These are phyloP conservation scores for Pitta sordida DNA, from an alignment of 2,113 vertebrate genomes.

Conservation along the genomic window DNA sequence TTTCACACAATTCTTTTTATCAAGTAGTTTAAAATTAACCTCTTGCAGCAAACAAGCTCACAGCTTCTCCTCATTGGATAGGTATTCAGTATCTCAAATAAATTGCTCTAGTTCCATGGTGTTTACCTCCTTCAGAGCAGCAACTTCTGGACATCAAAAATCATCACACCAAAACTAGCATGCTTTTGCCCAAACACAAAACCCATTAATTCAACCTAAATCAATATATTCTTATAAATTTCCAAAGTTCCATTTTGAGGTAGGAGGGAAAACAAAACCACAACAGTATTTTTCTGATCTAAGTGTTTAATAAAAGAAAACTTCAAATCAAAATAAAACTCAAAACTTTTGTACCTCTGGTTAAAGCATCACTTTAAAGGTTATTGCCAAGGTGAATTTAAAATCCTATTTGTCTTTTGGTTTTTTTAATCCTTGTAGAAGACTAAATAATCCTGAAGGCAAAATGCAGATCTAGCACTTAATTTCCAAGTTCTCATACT, in stretches of 20 bases:
- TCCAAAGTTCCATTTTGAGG: neutral
- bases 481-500: neutral
- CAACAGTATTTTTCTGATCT: neutral
- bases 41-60: neutral
- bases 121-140: neutral
- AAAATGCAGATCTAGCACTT: neutral
- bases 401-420: neutral
- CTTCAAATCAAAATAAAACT: neutral
- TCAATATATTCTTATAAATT: neutral
- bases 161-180: neutral
- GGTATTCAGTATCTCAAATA: neutral
- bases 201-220: neutral
- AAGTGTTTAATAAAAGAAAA: neutral
- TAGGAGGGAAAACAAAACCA: neutral
- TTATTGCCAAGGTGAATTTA: neutral
- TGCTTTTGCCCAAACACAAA: neutral
- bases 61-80: neutral
- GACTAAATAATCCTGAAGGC: neutral
- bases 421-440: neutral
- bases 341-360: neutral
- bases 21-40: neutral
- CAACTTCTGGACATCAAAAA: neutral
- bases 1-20: neutral
- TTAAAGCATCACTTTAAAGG: neutral
- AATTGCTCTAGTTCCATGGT: neutral